Conservation (phyloP, 2,797 vertebrate genomes). For the Propithecus perrieri region DNA sequence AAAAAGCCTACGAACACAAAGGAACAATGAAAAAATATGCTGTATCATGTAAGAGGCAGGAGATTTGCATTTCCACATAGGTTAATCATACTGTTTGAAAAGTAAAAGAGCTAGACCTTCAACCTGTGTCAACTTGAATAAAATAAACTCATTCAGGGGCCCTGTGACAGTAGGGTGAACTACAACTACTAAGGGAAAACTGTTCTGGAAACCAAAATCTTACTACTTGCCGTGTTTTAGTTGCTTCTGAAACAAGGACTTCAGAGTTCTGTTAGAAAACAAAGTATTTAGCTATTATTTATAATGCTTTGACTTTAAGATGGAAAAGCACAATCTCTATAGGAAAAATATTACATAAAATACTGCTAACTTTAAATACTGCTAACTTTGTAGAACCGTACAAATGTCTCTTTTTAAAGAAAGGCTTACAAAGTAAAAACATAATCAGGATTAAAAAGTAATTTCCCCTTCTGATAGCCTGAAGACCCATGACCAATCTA, state of each 20-base stretch:
- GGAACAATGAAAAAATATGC: rapidly evolving
- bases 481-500: background rate
- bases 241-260: conserved; percentile 39
- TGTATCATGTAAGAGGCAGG: background rate
- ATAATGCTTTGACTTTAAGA: background rate
- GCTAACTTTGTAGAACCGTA: background rate
- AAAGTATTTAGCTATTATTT: background rate
- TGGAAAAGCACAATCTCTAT: background rate
- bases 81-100: background rate
- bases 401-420: background rate
- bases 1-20: background rate
- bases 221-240: background rate
- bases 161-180: background rate
- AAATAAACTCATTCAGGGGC: background rate
- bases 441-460: background rate
- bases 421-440: background rate
- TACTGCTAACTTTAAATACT: background rate
- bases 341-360: background rate
- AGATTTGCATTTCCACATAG: background rate
- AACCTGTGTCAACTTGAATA: background rate
- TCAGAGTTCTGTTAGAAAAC: background rate
- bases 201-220: background rate
- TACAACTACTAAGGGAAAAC: background rate
- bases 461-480: background rate
- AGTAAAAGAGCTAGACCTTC: background rate